A percentile compares a stretch with the other conserved stretches of the same genome.
phyloP scores from a whole-genome alignment of 2,888 invertebrate genomes.

The Stenotaenia linearis region DNA sequence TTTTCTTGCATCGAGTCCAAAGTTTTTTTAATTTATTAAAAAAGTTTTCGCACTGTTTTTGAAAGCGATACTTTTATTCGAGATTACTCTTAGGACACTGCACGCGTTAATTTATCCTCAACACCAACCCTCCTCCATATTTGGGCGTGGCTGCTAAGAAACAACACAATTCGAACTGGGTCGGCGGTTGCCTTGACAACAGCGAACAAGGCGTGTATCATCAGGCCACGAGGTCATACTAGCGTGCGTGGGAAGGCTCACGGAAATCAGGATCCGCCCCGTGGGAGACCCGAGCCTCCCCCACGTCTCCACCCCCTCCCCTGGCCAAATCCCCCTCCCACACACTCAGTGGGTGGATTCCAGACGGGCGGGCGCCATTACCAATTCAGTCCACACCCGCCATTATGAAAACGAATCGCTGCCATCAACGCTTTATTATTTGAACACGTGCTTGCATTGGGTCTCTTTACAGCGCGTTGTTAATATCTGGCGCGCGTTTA shows the following conservation, averaged over 20 bases:
- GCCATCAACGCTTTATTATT: background rate
- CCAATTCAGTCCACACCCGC: background rate
- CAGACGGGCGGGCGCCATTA: slow-evolving; percentile 5
- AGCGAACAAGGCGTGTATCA: background rate
- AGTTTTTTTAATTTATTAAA: too few relatives aligned
- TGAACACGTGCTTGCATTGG: too few relatives aligned
- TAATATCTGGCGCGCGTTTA: too few relatives aligned
- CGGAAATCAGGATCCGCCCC: slow-evolving; percentile 17
- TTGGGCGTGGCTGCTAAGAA: background rate
- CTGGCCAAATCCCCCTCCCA: background rate
- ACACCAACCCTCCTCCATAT: background rate
- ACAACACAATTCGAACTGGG: background rate
- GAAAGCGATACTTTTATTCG: too few relatives aligned
- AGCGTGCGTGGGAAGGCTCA: slow-evolving; percentile 13
- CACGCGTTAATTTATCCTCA: background rate
- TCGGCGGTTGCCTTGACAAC: background rate
- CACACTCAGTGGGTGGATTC: background rate
- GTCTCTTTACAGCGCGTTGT: too few relatives aligned
- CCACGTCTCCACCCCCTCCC: background rate
- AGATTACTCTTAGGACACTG: too few relatives aligned
- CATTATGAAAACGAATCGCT: background rate
- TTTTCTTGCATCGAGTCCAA: too few relatives aligned
- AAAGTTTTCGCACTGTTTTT: too few relatives aligned
- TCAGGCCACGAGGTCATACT: background rate
- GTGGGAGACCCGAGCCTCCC: background rate